A percentile compares a stretch with the other conserved stretches of the same genome.
These are phyloP conservation scores for Pyrgilauda ruficollis DNA, from an alignment of 2,113 vertebrate species.

Conservation along the genomic window DNA sequence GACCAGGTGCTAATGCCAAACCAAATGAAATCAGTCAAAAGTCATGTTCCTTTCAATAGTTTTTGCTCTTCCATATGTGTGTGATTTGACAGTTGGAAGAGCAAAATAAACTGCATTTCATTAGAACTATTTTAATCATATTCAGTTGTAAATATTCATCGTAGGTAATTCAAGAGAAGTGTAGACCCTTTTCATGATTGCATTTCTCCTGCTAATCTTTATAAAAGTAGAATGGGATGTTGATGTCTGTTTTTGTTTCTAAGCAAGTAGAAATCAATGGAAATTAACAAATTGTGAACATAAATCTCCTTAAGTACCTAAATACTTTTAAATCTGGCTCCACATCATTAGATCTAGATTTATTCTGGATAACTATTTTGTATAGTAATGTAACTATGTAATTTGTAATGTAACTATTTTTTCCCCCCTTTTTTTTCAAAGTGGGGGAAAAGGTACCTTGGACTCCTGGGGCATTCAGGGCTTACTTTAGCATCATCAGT, in stretches of 20 bases:
- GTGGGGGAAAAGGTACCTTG: background rate
- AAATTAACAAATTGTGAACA: background rate
- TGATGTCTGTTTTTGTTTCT: background rate
- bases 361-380: background rate
- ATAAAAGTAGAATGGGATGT: background rate
- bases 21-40: background rate
- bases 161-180: background rate
- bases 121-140: background rate
- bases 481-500: background rate
- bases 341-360: background rate
- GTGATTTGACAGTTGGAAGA: background rate
- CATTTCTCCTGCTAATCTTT: background rate
- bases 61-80: rapidly evolving
- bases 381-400: background rate
- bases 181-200: background rate
- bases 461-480: background rate
- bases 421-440: background rate
- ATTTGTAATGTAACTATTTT: too few relatives aligned
- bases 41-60: background rate
- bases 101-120: background rate
- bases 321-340: background rate
- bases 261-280: background rate
- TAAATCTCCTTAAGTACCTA: background rate
- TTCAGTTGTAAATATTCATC: background rate
- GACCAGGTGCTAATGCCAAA: background rate